Percentiles rank a stretch among this genome's conserved stretches.
These are phyloP conservation scores for Linepithema humile DNA, from an alignment of 1,140 invertebrate species.

Conservation along the genomic window DNA sequence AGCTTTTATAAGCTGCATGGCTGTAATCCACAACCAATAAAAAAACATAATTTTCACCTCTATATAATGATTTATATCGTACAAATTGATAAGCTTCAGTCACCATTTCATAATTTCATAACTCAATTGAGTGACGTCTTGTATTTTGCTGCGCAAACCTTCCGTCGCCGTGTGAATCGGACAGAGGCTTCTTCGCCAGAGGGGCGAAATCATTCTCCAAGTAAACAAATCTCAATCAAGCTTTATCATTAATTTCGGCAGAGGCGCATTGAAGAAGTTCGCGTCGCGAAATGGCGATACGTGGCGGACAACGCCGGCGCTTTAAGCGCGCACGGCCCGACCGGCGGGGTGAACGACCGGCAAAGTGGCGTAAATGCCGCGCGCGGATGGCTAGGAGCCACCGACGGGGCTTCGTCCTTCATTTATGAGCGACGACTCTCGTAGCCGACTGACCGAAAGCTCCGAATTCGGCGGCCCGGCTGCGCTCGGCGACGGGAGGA, in stretches of 20 bases:
- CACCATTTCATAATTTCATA: neutral
- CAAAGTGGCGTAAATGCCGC: constrained; percentile 68
- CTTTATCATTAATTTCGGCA: neutral
- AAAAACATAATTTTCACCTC: no score
- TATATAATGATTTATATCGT: neutral
- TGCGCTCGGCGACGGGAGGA: constrained; percentile 19
- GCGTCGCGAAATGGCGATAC: constrained; percentile 43
- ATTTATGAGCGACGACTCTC: constrained; percentile 43
- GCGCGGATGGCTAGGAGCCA: constrained; percentile 43
- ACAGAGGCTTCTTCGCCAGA: neutral
- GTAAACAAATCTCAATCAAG: neutral
- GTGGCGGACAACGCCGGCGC: constrained; percentile 51
- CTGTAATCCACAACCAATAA: no score
- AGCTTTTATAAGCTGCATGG: no score
- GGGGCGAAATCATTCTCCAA: neutral
- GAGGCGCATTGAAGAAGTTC: constrained; percentile 14
- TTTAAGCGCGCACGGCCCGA: constrained; percentile 47
- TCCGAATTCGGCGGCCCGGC: constrained; percentile 27
- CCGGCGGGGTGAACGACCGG: constrained; percentile 72
- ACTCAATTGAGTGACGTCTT: no score
- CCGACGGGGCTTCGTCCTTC: constrained; percentile 44
- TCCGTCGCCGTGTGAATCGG: neutral
- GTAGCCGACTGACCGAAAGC: constrained; percentile 61
- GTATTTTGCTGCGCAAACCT: neutral
- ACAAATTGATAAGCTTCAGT: neutral